phyloP scores from a whole-genome alignment of 1,140 invertebrate species.

The Amphibalanus amphitrite region DNA sequence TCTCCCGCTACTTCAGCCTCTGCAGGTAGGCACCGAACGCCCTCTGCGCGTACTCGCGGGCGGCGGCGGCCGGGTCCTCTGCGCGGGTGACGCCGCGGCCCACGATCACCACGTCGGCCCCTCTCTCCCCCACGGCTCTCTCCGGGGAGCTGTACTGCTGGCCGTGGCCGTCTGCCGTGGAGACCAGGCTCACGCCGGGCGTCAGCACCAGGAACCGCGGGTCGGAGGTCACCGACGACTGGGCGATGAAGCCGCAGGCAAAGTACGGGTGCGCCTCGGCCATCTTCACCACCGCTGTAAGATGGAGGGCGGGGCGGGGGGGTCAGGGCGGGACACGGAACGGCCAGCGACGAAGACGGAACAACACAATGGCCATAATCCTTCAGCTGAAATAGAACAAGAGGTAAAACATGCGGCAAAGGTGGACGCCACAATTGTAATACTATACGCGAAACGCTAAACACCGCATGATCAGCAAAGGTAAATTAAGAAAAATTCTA shows the following conservation, averaged over 20 bases:
- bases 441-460: no score
- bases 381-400: no score
- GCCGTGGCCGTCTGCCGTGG: constrained; percentile 34
- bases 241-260: constrained; percentile 32
- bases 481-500: no score
- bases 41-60: constrained; percentile 48
- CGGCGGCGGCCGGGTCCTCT: constrained; percentile 39
- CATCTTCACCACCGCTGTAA: constrained; percentile 29
- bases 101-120: constrained; percentile 82
- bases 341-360: no score
- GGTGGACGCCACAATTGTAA: no score
- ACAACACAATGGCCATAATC: no score
- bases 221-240: constrained; percentile 26
- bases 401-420: no score
- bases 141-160: constrained; percentile 72
- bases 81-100: constrained; percentile 70
- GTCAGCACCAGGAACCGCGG: constrained; percentile 66
- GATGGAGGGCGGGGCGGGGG: not conserved
- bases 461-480: no score
- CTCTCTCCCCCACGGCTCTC: constrained; percentile 53
- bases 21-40: constrained; percentile 59
- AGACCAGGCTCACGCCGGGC: constrained; percentile 53
- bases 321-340: no score
- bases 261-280: constrained; percentile 27
- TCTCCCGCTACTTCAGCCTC: constrained; percentile 21